Percentiles rank a stretch among this genome's conserved stretches.
Conservation (phyloP, 1,140 invertebrate species). For the Paraescarpia echinospica region DNA sequence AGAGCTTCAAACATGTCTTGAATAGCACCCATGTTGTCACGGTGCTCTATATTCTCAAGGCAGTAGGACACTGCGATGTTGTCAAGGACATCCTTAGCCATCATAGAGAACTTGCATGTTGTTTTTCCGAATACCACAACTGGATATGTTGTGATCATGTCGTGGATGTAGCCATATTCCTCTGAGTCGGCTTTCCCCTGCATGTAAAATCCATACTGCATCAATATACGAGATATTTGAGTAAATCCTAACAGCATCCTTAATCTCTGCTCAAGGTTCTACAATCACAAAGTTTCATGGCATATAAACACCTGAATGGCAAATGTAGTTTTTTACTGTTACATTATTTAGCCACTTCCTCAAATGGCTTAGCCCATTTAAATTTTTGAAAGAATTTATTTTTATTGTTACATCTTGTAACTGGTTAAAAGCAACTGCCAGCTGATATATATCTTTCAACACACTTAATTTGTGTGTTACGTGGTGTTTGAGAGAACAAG, state of each 20-base stretch:
- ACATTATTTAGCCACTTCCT: no score
- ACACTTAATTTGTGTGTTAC: no score
- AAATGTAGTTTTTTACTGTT: no score
- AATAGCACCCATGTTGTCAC: constrained; percentile 74
- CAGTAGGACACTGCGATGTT: constrained; percentile 46
- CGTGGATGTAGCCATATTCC: constrained; percentile 10
- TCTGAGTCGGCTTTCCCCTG: constrained; percentile 4
- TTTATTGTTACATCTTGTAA: no score
- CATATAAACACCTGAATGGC: no score
- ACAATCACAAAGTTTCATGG: neutral
- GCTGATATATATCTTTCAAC: no score
- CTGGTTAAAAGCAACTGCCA: no score
- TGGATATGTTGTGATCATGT: constrained; percentile 9
- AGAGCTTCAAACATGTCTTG: constrained; percentile 77
- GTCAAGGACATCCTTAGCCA: constrained; percentile 34
- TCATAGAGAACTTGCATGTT: constrained; percentile 74
- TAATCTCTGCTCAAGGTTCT: neutral
- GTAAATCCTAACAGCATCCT: neutral
- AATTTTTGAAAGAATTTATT: no score
- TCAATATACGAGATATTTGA: neutral
- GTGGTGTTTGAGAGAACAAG: no score
- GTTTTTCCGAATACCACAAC: constrained; percentile 78
- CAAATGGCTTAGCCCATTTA: no score
- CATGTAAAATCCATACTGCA: neutral
- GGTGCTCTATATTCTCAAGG: constrained; percentile 77